These are phyloP conservation scores for Drosophila lutescens DNA, from an alignment of 2,888 invertebrate genomes.

Conservation along the genomic window DNA sequence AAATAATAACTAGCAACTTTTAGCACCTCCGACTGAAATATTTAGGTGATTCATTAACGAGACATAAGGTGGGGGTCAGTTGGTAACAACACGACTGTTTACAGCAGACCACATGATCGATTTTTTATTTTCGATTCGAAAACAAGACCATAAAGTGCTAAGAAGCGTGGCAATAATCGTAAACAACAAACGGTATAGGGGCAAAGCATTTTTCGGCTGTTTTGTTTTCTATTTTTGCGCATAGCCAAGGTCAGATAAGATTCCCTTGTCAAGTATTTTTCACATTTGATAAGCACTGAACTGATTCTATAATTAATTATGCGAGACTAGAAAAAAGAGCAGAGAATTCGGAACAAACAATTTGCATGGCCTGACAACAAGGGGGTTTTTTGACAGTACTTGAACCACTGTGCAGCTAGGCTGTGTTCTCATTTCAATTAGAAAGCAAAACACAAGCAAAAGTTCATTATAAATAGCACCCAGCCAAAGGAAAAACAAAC, in stretches of 20 bases:
- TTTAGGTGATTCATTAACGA: conserved; percentile 63
- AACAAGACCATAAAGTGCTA: conserved; percentile 44
- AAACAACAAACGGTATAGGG: conserved; percentile 31
- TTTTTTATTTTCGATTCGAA: conserved; percentile 14
- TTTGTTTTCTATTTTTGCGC: conserved; percentile 40
- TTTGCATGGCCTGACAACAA: conserved; percentile 39
- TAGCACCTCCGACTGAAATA: conserved; percentile 50
- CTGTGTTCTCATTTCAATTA: conserved; percentile 52
- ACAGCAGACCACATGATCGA: conserved; percentile 48
- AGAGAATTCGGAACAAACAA: conserved; percentile 16
- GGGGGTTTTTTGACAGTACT: conserved; percentile 4
- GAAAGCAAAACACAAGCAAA: conserved; percentile 54
- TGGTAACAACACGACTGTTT: conserved; percentile 37
- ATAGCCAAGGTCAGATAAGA: conserved; percentile 57
- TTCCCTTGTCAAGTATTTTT: conserved; percentile 30
- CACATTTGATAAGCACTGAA: conserved; percentile 40
- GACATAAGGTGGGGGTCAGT: conserved; percentile 6
- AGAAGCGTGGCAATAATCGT: conserved; percentile 43
- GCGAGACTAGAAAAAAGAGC: conserved; percentile 16
- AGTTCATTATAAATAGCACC: conserved; percentile 70
- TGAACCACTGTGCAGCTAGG: conserved; percentile 54
- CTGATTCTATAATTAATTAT: conserved; percentile 36
- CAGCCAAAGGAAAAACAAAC: conserved; percentile 37
- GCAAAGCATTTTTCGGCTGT: conserved; percentile 32
- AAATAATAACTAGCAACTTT: conserved; percentile 31